Conservation (phyloP, 2,888 invertebrate species). For the Heliconius charithonia region DNA sequence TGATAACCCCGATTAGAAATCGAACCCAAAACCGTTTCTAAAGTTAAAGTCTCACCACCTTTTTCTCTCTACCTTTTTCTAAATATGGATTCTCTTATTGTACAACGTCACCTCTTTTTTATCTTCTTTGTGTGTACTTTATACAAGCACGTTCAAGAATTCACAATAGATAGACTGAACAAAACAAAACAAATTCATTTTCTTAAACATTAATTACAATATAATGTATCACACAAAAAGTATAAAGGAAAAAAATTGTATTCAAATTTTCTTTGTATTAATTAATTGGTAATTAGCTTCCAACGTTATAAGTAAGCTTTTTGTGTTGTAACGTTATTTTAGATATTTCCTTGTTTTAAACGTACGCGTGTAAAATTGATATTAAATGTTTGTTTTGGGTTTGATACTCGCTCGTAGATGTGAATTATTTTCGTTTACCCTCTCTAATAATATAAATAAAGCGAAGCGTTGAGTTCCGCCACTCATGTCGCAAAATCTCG, state of each 20-base stretch:
- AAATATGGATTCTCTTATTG: too few species aligned
- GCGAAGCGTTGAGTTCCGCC: background rate
- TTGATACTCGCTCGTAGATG: background rate
- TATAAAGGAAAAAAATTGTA: background rate
- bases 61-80: too few species aligned
- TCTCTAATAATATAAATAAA: background rate
- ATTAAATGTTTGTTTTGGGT: background rate
- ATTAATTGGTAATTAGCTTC: conserved; percentile 14
- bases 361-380: background rate
- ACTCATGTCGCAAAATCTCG: too few species aligned
- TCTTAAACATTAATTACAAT: background rate
- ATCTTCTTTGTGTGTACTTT: too few species aligned
- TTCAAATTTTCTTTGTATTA: background rate
- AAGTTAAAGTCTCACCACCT: too few species aligned
- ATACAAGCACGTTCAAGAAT: background rate
- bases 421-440: background rate
- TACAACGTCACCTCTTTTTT: too few species aligned
- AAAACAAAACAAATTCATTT: background rate
- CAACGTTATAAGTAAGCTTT: background rate
- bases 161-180: background rate
- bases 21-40: too few species aligned
- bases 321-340: conserved; percentile 6
- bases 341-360: background rate
- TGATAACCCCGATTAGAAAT: too few species aligned
- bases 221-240: background rate